phyloP scores from a whole-genome alignment of 2,113 vertebrate species.

The Mormoops blainvillei region DNA sequence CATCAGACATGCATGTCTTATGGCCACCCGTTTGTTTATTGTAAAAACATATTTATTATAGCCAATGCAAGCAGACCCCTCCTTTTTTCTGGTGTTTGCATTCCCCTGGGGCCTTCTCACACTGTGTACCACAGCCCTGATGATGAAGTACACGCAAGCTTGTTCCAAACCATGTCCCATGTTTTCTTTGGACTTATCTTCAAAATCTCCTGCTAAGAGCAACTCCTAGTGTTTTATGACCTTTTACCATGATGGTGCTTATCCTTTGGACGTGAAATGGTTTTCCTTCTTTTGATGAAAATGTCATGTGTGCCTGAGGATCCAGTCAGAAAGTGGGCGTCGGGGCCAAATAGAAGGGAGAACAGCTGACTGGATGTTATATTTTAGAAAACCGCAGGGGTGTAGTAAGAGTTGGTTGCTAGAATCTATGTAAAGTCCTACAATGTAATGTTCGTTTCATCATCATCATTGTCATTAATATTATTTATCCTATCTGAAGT shows the following conservation, averaged over 20 bases:
- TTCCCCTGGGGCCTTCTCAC: constrained; percentile 52
- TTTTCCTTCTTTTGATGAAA: constrained; percentile 68
- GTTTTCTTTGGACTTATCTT: constrained; percentile 74
- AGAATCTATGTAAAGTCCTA: neutral
- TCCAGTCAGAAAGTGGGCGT: neutral
- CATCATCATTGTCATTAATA: neutral
- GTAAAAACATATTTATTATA: constrained; percentile 69
- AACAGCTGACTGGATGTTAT: neutral
- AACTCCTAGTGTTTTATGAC: constrained; percentile 68
- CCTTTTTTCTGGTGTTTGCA: constrained; percentile 66
- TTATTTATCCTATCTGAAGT: neutral
- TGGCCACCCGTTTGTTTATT: constrained; percentile 68
- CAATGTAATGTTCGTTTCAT: neutral
- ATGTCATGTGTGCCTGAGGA: constrained; percentile 71
- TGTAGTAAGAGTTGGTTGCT: neutral
- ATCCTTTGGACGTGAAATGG: constrained; percentile 63
- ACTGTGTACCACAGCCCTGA: constrained; percentile 57
- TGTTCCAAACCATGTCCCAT: constrained; percentile 73
- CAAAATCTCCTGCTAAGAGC: constrained; percentile 74
- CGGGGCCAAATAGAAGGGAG: neutral
- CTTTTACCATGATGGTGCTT: constrained; percentile 54
- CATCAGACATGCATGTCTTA: constrained; percentile 69
- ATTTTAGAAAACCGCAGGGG: neutral
- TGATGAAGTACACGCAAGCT: constrained; percentile 70
- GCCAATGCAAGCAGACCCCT: constrained; percentile 74